A percentile compares a stretch with the other conserved stretches of the same genome.
Conservation (phyloP, 2,888 invertebrate genomes). For the Tachina fera region DNA sequence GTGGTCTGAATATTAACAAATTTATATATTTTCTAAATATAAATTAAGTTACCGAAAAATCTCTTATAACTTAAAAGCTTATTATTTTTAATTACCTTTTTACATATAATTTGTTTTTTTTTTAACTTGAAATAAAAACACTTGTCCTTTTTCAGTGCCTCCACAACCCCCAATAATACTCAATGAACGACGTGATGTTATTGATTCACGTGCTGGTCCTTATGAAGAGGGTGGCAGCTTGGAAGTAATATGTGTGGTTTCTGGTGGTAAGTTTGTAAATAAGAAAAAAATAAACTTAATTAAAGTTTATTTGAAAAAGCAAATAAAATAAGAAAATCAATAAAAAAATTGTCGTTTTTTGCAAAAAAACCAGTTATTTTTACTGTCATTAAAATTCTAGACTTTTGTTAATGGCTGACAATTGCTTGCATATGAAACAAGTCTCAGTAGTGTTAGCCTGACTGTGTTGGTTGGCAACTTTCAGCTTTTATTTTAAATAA, state of each 20-base stretch:
- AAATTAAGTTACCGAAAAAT: too few relatives aligned
- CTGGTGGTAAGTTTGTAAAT: slow-evolving; percentile 86
- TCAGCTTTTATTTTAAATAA: not conserved
- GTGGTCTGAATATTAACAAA: too few relatives aligned
- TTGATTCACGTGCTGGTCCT: slow-evolving; percentile 86
- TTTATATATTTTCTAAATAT: too few relatives aligned
- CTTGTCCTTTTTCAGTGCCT: slow-evolving; percentile 84
- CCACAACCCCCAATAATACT: slow-evolving; percentile 88
- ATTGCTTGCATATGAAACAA: too few relatives aligned
- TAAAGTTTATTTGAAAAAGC: not conserved
- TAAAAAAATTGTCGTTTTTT: not conserved
- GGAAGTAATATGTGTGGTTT: slow-evolving; percentile 88
- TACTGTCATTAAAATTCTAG: too few relatives aligned
- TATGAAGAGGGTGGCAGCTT: slow-evolving; percentile 89
- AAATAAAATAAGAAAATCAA: not conserved
- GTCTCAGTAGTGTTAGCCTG: too few relatives aligned
- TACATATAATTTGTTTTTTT: not conserved
- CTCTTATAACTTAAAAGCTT: too few relatives aligned
- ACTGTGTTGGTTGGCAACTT: not conserved
- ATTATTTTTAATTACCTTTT: slow-evolving; percentile 3
- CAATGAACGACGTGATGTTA: slow-evolving; percentile 87
- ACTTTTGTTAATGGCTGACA: too few relatives aligned
- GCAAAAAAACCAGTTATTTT: too few relatives aligned
- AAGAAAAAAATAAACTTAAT: not conserved
- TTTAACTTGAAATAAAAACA: slow-evolving; percentile 37